Evolutionary conservation across 2,888 invertebrate genomes (phyloP).

Genomic region (Alitta virens): DNA sequence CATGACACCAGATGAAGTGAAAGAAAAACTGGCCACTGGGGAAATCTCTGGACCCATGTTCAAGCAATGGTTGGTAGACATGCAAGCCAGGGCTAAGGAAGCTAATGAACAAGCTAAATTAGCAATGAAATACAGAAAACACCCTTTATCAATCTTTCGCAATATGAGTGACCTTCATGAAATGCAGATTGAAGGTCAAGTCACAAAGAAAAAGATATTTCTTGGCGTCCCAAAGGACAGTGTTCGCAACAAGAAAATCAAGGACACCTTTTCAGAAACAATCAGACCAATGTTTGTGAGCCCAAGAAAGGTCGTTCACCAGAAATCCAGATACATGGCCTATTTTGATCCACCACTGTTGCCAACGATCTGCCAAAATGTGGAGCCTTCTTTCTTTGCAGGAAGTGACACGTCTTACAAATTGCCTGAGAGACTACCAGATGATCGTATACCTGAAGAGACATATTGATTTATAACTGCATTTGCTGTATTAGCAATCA

Average conservation of each 20-base stretch:
- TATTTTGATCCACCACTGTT: constrained; percentile 44
- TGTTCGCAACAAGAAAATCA: neutral
- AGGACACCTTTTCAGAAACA: constrained; percentile 18
- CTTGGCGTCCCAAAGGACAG: neutral
- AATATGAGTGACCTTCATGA: constrained; percentile 40
- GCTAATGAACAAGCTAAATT: neutral
- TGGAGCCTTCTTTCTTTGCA: constrained; percentile 40
- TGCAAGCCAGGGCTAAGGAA: neutral
- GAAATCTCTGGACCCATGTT: constrained; percentile 30
- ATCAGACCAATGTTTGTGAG: constrained; percentile 41
- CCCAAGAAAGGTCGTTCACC: constrained; percentile 26
- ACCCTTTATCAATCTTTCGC: constrained; percentile 34
- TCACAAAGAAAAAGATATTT: neutral
- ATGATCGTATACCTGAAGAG: neutral
- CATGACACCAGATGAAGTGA: constrained; percentile 36
- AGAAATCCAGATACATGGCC: constrained; percentile 1
- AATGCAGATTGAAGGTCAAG: constrained; percentile 35
- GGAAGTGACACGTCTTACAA: constrained; percentile 33
- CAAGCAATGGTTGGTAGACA: constrained; percentile 2
- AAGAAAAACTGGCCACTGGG: constrained; percentile 39
- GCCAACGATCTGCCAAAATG: constrained; percentile 31
- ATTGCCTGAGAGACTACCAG: constrained; percentile 37
- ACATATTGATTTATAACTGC: no score
- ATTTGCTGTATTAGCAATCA: no score
- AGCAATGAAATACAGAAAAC: neutral